Conservation (phyloP, 2,888 invertebrate genomes). For the Embidobia sp. region DNA sequence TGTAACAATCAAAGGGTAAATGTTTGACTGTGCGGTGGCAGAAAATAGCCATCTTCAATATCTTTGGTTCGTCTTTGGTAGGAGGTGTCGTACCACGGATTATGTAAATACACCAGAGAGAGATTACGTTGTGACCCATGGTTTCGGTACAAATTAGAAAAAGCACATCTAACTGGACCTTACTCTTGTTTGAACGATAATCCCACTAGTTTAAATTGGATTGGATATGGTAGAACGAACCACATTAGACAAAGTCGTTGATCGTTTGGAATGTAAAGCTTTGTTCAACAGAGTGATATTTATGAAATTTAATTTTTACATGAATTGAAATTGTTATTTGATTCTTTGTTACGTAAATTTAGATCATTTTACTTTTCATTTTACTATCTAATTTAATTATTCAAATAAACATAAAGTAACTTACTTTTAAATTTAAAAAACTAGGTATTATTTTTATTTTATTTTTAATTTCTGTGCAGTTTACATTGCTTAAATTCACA, state of each 20-base stretch:
- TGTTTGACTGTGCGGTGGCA: constrained; percentile 25
- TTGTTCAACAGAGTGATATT: too few species aligned
- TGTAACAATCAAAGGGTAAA: constrained; percentile 43
- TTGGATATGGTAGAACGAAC: constrained; percentile 26
- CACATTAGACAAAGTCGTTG: constrained; percentile 32
- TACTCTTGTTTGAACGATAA: constrained; percentile 26
- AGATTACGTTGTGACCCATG: constrained; percentile 25
- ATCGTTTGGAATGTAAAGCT: constrained; percentile 8
- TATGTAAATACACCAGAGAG: constrained; percentile 38
- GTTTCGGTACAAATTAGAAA: constrained; percentile 41
- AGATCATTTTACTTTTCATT: too few species aligned
- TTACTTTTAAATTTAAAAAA: too few species aligned
- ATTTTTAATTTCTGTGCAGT: too few species aligned
- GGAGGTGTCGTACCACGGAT: constrained; percentile 26
- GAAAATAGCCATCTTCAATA: constrained; percentile 30
- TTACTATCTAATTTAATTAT: too few species aligned
- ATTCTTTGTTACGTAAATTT: too few species aligned
- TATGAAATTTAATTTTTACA: too few species aligned
- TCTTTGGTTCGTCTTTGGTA: constrained; percentile 2
- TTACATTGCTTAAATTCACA: too few species aligned
- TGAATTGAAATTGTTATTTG: too few species aligned
- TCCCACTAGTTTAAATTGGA: constrained; percentile 38
- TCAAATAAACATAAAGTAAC: too few species aligned
- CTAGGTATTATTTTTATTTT: too few species aligned
- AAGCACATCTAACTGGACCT: constrained; percentile 26